Conservation (phyloP, 2,888 invertebrate genomes). For the Mechanitis mazaeus region DNA sequence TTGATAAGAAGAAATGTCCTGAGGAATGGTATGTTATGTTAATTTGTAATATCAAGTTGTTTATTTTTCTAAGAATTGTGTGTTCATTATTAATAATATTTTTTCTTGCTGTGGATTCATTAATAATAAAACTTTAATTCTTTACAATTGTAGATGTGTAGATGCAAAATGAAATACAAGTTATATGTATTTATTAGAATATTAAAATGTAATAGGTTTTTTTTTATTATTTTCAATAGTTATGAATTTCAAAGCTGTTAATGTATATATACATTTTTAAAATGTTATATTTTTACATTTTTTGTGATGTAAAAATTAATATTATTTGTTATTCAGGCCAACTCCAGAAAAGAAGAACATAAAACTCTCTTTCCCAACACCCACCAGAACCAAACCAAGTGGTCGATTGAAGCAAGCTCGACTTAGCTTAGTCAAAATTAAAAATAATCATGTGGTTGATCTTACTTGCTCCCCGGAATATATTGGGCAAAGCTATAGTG, state of each 20-base stretch:
- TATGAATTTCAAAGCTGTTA: not conserved
- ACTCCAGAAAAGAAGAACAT: constrained; percentile 50
- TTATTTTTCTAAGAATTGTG: too few species aligned
- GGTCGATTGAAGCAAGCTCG: constrained; percentile 45
- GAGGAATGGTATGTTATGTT: constrained; percentile 46
- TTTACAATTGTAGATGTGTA: too few species aligned
- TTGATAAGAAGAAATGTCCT: constrained; percentile 62
- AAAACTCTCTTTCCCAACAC: constrained; percentile 43
- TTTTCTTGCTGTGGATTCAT: too few species aligned
- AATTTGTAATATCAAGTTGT: too few species aligned
- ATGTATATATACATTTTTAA: not conserved
- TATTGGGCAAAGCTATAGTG: constrained; percentile 27
- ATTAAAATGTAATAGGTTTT: not conserved
- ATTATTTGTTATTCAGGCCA: constrained; percentile 38
- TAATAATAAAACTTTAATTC: too few species aligned
- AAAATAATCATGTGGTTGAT: constrained; percentile 45
- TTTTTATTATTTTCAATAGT: not conserved
- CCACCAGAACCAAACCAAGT: constrained; percentile 34
- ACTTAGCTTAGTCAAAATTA: constrained; percentile 41
- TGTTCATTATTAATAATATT: too few species aligned
- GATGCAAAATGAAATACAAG: too few species aligned
- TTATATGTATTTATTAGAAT: too few species aligned
- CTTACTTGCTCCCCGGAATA: constrained; percentile 56
- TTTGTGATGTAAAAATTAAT: too few species aligned
- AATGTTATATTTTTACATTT: too few species aligned